Percentiles rank a stretch among this genome's conserved stretches.
These are phyloP conservation scores for Stegophylla sp. DNA, from an alignment of 2,888 invertebrate genomes.

Conservation along the genomic window DNA sequence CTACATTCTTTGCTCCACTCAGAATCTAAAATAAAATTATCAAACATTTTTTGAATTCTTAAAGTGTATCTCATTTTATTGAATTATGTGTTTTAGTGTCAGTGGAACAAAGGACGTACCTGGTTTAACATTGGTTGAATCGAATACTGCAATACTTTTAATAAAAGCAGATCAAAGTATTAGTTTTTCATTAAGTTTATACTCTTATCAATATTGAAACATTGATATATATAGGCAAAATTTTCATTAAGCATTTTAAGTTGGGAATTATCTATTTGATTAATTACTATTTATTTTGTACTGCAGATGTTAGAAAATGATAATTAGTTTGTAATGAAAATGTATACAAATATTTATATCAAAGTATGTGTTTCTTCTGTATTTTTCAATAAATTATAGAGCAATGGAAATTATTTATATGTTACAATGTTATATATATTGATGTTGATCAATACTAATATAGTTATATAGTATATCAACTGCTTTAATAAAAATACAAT, in stretches of 20 bases:
- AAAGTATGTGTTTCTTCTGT: too few species aligned
- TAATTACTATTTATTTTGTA: neutral
- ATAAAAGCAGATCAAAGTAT: slow-evolving; percentile 55
- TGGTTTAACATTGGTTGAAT: slow-evolving; percentile 23
- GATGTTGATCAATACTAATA: too few species aligned
- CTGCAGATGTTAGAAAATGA: neutral
- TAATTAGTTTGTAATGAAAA: neutral
- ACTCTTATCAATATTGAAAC: slow-evolving; percentile 20
- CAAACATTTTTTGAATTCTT: neutral
- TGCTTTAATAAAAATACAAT: too few species aligned
- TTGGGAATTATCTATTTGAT: neutral
- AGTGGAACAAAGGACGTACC: slow-evolving; percentile 18
- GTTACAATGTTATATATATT: too few species aligned
- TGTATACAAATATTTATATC: too few species aligned
- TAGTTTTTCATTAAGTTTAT: slow-evolving; percentile 36
- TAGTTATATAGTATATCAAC: too few species aligned
- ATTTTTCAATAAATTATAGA: too few species aligned
- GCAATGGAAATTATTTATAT: too few species aligned
- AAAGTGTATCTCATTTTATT: neutral
- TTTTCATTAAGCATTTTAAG: neutral
- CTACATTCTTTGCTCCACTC: too few species aligned
- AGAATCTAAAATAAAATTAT: too few species aligned
- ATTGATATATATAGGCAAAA: neutral
- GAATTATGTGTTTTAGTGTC: slow-evolving; percentile 32
- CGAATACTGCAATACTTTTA: slow-evolving; percentile 44